Evolutionary conservation across 2,888 invertebrate species (phyloP), one percentile per base, ranked within the genome.

Genomic region (Pharmacophagus antenor): DNA sequence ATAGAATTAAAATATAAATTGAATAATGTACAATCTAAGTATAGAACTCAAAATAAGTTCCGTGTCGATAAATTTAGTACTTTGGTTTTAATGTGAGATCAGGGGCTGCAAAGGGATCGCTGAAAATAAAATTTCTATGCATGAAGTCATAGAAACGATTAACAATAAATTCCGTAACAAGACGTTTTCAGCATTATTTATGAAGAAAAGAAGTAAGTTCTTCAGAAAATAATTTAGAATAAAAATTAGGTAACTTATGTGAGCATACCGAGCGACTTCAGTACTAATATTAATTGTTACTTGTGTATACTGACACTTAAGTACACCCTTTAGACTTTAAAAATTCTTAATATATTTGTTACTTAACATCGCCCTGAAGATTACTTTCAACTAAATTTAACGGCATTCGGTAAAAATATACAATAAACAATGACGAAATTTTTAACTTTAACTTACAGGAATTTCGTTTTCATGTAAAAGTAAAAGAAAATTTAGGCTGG

Each of bases 401-500:
- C 8, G 17, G 31, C 17, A 15, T 18, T 41, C 27, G 8, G 21
- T 8, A 49, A 58, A 42, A 61, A 52, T 51, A 42, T 42, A 17
- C 23, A 21, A 44, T 42, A 52, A 54, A 47, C 47, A 17, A 53
- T 15, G 47, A 27, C 56, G 72, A 77, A 84, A 81, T 80, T 76
- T 80, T 80, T 77, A 71, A 76, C 72, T 72, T 73, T 70, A 76
- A 71, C 75, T 74, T 78, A 76, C 71, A 70, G 74, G 72, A 77
- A 81, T 84, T 83, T 76, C 65, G 69, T 70, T 65, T 72, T 67
- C 69, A 67, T 62, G 75, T 76, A 74, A 77, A 77, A 73, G 79
- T 73, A 80, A 85, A 85, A 82, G 80, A 82, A 84, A 85, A 80
- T 83, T 81, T 77, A 70, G 84, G 77, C 71, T 73, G 76, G 77